Conservation (phyloP, 2,888 invertebrate genomes). For the Synanthedon tipuliformis region DNA sequence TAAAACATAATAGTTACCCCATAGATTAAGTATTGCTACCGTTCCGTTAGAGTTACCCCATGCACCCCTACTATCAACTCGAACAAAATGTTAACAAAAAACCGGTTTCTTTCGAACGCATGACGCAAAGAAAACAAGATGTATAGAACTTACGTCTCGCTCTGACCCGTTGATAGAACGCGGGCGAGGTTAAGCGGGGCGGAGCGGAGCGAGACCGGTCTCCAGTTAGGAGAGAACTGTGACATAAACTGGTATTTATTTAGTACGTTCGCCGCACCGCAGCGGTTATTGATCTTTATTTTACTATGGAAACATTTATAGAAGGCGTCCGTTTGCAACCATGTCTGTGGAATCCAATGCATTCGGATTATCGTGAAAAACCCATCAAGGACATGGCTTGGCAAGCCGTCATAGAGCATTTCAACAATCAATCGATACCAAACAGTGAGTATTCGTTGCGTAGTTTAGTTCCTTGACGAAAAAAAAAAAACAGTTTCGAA, state of each 20-base stretch:
- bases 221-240: no score
- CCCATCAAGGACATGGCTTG: conserved; percentile 49
- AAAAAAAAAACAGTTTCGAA: no score
- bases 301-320: conserved; percentile 48
- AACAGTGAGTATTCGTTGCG: conserved; percentile 30
- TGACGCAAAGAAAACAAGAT: conserved; percentile 4
- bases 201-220: conserved; percentile 25
- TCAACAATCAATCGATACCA: conserved; percentile 36
- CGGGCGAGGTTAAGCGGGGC: conserved; percentile 23
- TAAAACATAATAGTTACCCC: no score
- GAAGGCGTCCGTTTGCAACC: conserved; percentile 47
- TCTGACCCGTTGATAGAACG: conserved; percentile 1
- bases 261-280: no score
- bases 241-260: no score
- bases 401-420: conserved; percentile 45
- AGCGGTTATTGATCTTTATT: not conserved
- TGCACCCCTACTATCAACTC: no score
- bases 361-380: conserved; percentile 49
- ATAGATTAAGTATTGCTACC: no score
- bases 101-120: not conserved
- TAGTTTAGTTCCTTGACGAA: no score
- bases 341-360: conserved; percentile 54
- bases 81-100: not conserved
- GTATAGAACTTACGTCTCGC: not conserved
- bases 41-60: no score